These are phyloP conservation scores for Egretta garzetta DNA, from an alignment of 2,113 vertebrate species.

Conservation along the genomic window DNA sequence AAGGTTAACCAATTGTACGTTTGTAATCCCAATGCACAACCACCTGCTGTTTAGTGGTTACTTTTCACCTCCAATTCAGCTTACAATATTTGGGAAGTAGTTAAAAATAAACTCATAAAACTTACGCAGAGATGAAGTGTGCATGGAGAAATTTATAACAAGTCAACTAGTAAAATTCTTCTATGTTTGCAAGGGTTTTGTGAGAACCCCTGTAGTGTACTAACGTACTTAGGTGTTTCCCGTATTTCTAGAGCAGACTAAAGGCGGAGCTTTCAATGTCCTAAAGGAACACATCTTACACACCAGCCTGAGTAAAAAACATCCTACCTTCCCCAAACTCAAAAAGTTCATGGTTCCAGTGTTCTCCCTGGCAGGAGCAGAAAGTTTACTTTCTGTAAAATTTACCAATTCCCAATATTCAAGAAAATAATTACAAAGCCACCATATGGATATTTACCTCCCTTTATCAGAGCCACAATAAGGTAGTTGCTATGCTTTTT, in stretches of 20 bases:
- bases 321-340: not conserved
- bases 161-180: not conserved
- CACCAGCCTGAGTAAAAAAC: not conserved
- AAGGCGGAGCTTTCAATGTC: not conserved
- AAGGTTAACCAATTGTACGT: not conserved
- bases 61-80: not conserved
- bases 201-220: not conserved
- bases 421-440: not conserved
- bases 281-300: not conserved
- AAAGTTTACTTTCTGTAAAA: not conserved
- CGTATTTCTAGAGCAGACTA: not conserved
- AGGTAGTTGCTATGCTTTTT: not conserved
- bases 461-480: not conserved
- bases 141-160: not conserved
- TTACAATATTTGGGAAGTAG: not conserved
- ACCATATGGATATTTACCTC: not conserved
- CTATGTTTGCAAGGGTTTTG: not conserved
- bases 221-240: not conserved
- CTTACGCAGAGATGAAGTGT: not conserved
- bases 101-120: not conserved
- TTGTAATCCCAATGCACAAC: not conserved
- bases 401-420: not conserved
- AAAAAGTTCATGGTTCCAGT: not conserved
- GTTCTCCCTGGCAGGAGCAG: not conserved
- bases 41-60: fast-evolving